phyloP scores from a whole-genome alignment of 2,113 vertebrate genomes.

The Dryoscopus gambensis region DNA sequence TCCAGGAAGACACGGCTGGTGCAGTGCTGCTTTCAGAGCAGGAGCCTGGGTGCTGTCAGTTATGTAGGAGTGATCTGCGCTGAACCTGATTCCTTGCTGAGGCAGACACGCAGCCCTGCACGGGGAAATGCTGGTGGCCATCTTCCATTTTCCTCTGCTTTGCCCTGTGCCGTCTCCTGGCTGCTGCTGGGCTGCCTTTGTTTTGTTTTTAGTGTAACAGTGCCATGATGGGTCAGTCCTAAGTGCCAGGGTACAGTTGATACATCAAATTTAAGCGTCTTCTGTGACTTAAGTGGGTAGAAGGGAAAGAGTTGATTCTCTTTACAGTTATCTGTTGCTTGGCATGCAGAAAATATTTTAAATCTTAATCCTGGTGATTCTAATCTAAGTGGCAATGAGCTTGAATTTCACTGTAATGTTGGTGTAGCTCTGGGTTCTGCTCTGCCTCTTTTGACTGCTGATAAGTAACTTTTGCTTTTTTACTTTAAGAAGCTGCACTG shows the following conservation, averaged over 20 bases:
- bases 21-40: background rate
- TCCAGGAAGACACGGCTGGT: background rate
- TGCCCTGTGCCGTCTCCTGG: background rate
- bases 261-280: background rate
- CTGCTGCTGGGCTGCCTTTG: background rate
- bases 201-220: background rate
- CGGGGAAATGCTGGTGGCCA: background rate
- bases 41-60: background rate
- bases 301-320: background rate
- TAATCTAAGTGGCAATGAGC: background rate
- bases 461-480: background rate
- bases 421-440: background rate
- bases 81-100: background rate
- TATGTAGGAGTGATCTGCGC: background rate
- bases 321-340: background rate
- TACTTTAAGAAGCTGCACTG: conserved; percentile 31
- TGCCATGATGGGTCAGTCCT: background rate
- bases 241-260: background rate
- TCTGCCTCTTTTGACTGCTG: background rate
- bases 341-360: background rate
- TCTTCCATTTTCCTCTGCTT: background rate
- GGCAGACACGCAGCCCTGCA: background rate
- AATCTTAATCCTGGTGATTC: background rate
- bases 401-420: background rate
- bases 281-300: background rate